These are phyloP conservation scores for Nephotettix cincticeps DNA, from an alignment of 1,140 invertebrate genomes.

Conservation along the genomic window DNA sequence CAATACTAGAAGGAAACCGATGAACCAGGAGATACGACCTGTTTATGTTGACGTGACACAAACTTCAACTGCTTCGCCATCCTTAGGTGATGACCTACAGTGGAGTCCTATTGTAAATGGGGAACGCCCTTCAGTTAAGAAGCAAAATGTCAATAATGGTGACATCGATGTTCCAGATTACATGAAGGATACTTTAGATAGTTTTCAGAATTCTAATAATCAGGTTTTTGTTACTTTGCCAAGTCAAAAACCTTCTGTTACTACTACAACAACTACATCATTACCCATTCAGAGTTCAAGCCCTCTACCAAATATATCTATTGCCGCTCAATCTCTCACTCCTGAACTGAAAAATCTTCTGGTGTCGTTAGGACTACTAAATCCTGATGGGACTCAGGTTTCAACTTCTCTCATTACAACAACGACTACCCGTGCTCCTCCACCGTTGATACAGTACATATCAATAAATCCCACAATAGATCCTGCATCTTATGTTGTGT, in stretches of 20 bases:
- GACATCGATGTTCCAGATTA: not conserved
- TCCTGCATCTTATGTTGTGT: constrained; percentile 53
- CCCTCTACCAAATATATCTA: constrained; percentile 41
- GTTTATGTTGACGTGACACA: not conserved
- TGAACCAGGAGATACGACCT: constrained; percentile 2
- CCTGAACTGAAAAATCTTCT: constrained; percentile 50
- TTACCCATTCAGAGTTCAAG: constrained; percentile 28
- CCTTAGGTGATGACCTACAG: not conserved
- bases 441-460: constrained; percentile 19
- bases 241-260: not conserved
- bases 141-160: not conserved
- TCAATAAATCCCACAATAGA: constrained; percentile 42
- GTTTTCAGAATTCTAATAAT: constrained; percentile 17
- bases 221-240: not conserved
- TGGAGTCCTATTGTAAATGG: constrained; percentile 11
- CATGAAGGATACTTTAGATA: constrained; percentile 10
- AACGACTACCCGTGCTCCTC: constrained; percentile 27
- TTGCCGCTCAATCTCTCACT: constrained; percentile 47
- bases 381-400: constrained; percentile 21
- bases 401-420: constrained; percentile 30
- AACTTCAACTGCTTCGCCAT: not conserved
- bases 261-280: constrained; percentile 1
- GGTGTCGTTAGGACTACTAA: constrained; percentile 47
- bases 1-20: constrained; percentile 26
- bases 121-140: constrained; percentile 4